phyloP scores from a whole-genome alignment of 2,888 invertebrate genomes.

The Malthinus flaveolus region DNA sequence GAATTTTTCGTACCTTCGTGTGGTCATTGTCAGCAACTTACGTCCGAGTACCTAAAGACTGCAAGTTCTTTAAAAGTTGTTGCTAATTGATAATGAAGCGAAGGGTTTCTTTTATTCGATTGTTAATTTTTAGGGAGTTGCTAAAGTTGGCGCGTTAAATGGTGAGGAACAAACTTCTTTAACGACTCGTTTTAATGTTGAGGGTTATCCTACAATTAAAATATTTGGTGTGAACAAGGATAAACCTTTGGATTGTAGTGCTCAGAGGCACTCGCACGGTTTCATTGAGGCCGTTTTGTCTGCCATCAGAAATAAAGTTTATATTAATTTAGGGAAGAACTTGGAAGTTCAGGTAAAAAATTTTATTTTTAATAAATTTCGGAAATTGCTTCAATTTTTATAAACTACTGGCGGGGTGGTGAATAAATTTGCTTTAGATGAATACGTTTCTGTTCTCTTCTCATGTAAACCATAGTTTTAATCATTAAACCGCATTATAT shows the following conservation, averaged over 20 bases:
- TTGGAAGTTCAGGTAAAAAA: neutral
- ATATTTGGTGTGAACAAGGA: slow-evolving; percentile 86
- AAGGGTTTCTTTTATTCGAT: neutral
- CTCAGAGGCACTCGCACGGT: slow-evolving; percentile 81
- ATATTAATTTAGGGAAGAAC: too few relatives aligned
- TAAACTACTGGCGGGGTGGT: too few relatives aligned
- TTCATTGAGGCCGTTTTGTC: slow-evolving; percentile 85
- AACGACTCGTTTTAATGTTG: slow-evolving; percentile 77
- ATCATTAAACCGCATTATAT: too few relatives aligned
- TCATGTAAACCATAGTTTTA: too few relatives aligned
- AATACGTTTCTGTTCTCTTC: too few relatives aligned
- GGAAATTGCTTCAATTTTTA: neutral
- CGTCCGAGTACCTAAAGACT: slow-evolving; percentile 92
- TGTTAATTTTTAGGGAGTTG: slow-evolving; percentile 69
- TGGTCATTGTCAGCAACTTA: slow-evolving; percentile 86
- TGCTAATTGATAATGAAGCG: neutral
- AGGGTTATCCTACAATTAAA: slow-evolving; percentile 96
- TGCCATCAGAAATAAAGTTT: slow-evolving; percentile 56
- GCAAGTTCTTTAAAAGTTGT: slow-evolving; percentile 87
- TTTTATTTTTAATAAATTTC: neutral
- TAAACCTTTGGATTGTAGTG: slow-evolving; percentile 82
- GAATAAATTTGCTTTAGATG: too few relatives aligned
- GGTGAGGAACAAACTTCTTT: slow-evolving; percentile 86
- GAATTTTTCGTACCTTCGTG: slow-evolving; percentile 98
- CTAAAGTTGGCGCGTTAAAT: slow-evolving; percentile 93